Base-by-base conservation (phyloP, 2,797 vertebrate genomes). In the Perodicticus potto region DNA sequence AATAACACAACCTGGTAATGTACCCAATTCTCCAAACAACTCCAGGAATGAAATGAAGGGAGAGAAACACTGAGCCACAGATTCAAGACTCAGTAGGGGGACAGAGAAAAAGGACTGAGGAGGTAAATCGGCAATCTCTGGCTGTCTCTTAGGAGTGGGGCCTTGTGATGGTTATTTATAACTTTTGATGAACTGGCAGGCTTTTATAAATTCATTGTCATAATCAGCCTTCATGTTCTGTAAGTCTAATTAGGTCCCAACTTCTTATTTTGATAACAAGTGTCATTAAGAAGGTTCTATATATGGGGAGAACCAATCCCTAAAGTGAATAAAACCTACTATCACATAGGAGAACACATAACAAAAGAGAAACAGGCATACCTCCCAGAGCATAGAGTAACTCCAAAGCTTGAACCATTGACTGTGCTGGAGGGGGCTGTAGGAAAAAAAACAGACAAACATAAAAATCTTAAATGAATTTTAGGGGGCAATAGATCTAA, bases 371-470 rank as follows among this genome's bases (percentile, higher is more conserved):
- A 87, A 80, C 1, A 77, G 85, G 97, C 99, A 98, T 98, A 99
- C 99, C 99, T 99, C 99, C 99, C 69, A 99, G 98, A 91, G 99
- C 99, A 81, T 99, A 99, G 45, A 99, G 99, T 95, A 99, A 69
- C 97, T 99, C 99, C 93, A 99, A 97, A n/a, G 99, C 99, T 97
- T 99, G 99, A 80, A 99, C 99, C 99, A 99, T 99, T 29, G 99
- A 99, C 98, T 99, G 99, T 83, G 99, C 99, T 74, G 99, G 99
- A 63, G 99, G 99, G 61, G 99, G 99, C 99, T 99, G 98, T 55
- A 93, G 96, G 97, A 90, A 95, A 90, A 16, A 12, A 49, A 53
- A 53, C 49, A 53, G 49, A 53, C 49, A 53, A 53, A 53, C 49
- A 53, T 55, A 0, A 76, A 34, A 80, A 32, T 72, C 40, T 70